Evolutionary conservation across 2,113 vertebrate genomes (phyloP).

Genomic region (Rhinoptilus africanus): DNA sequence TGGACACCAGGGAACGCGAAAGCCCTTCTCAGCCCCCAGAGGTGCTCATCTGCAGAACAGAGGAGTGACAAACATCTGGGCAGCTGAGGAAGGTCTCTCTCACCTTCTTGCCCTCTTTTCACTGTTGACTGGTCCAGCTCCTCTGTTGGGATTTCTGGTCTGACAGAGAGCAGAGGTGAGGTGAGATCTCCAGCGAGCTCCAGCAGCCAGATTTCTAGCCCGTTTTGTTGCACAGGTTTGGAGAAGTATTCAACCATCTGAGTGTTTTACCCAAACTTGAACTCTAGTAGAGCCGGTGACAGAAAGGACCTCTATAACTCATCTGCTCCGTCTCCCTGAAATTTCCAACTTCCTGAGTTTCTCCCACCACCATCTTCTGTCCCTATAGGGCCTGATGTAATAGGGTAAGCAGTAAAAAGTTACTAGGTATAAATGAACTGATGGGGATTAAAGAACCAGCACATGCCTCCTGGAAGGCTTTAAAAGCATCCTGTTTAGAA

Average conservation of each 20-base stretch:
- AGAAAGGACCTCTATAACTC: neutral
- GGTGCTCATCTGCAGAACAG: neutral
- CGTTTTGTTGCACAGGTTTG: neutral
- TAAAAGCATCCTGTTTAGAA: slow-evolving; percentile 66
- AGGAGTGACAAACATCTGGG: neutral
- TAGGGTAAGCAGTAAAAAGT: slow-evolving; percentile 63
- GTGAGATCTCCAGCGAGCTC: neutral
- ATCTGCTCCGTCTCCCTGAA: neutral
- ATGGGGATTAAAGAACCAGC: slow-evolving; percentile 68
- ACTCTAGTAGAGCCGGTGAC: neutral
- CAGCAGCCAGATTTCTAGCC: neutral
- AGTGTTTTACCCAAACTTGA: neutral
- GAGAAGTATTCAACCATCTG: neutral
- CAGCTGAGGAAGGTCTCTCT: neutral
- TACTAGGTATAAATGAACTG: slow-evolving; percentile 72
- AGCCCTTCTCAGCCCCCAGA: neutral
- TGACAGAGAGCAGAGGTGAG: neutral
- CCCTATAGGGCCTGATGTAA: slow-evolving; percentile 39
- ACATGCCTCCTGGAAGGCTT: slow-evolving; percentile 59
- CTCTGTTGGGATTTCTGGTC: neutral
- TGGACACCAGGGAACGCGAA: neutral
- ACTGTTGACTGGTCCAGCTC: neutral
- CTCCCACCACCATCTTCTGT: neutral
- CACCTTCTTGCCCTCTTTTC: neutral
- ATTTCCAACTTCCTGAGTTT: slow-evolving; percentile 38